A percentile compares a stretch with the other conserved stretches of the same genome.
Conservation (phyloP, 1,140 invertebrate genomes). For the Orussus abietinus region DNA sequence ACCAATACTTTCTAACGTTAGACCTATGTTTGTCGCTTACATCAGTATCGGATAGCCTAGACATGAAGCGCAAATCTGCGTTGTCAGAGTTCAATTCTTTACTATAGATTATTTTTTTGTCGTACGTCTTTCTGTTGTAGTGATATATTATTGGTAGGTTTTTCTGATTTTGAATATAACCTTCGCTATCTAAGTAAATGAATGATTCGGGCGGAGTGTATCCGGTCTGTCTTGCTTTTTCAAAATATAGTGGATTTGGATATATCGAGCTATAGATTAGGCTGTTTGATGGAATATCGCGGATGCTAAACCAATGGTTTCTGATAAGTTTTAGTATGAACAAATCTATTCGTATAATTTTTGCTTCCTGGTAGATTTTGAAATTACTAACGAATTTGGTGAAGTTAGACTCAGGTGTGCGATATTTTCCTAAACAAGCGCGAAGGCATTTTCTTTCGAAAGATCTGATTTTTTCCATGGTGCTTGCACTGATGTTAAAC, state of each 20-base stretch:
- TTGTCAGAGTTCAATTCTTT: too few species aligned
- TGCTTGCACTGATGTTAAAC: constrained; percentile 6
- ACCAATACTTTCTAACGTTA: too few species aligned
- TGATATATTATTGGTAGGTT: constrained; percentile 9
- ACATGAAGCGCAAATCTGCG: too few species aligned
- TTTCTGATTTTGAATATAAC: constrained; percentile 2
- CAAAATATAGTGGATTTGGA: not conserved
- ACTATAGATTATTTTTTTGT: not conserved
- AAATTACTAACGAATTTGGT: constrained; percentile 6
- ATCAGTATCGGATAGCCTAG: too few species aligned
- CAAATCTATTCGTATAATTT: constrained; percentile 4
- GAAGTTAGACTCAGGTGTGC: constrained; percentile 6
- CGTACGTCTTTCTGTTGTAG: constrained; percentile 1
- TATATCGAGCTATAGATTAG: not conserved
- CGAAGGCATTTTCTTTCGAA: constrained; percentile 16
- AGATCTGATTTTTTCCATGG: constrained; percentile 9
- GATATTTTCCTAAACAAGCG: constrained; percentile 9
- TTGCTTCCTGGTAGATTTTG: constrained; percentile 7
- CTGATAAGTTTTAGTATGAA: constrained; percentile 6
- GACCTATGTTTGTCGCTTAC: too few species aligned
- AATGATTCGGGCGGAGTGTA: constrained; percentile 4
- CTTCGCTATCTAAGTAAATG: not conserved
- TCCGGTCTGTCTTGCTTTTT: not conserved
- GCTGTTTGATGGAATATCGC: not conserved
- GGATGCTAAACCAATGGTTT: not conserved